These are phyloP conservation scores for Petroica traversi DNA, from an alignment of 2,113 vertebrate genomes.

Conservation along the genomic window DNA sequence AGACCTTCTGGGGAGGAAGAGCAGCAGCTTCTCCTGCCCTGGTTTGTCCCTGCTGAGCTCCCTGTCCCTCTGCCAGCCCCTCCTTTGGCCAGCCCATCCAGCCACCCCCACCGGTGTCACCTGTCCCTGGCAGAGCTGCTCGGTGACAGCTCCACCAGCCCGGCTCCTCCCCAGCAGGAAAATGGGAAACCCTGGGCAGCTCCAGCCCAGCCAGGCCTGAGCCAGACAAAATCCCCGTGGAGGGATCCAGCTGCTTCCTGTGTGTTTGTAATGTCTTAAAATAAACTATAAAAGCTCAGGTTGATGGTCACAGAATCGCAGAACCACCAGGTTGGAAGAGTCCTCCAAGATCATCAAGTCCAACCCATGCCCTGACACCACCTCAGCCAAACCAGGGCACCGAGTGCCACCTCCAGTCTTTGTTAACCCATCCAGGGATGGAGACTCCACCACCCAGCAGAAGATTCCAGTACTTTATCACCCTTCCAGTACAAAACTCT, in stretches of 20 bases:
- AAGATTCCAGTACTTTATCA: neutral
- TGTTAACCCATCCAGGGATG: neutral
- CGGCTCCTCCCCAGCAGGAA: neutral
- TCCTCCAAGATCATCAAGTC: rapidly evolving
- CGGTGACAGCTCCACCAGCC: neutral
- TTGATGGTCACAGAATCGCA: neutral
- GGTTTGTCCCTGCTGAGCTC: neutral
- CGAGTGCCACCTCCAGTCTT: neutral
- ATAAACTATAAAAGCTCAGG: neutral
- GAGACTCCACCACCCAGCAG: neutral
- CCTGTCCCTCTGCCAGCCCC: neutral
- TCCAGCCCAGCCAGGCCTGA: rapidly evolving
- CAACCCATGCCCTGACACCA: neutral
- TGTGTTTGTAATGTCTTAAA: neutral
- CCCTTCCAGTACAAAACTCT: neutral
- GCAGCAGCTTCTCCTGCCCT: neutral
- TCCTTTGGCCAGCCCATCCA: neutral
- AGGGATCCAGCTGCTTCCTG: neutral
- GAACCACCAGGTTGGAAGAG: neutral
- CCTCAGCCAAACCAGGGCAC: neutral
- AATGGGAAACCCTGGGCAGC: neutral
- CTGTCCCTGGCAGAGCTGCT: neutral
- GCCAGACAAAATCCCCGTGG: rapidly evolving
- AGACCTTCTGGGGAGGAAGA: neutral
- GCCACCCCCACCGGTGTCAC: neutral